phyloP scores from a whole-genome alignment of 1,140 invertebrate genomes.

The Araneus ventricosus region DNA sequence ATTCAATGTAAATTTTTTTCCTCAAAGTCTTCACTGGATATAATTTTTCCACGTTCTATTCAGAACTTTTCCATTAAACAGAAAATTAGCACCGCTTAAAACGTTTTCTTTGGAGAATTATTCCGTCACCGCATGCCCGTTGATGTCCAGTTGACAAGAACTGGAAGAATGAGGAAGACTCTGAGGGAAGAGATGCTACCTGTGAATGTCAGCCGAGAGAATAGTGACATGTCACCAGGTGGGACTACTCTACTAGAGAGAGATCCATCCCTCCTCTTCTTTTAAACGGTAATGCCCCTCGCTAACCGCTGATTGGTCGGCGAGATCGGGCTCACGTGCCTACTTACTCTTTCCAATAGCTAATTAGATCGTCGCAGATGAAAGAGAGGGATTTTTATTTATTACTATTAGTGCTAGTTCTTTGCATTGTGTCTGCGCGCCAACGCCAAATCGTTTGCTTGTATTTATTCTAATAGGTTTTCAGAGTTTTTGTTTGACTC shows the following conservation, averaged over 20 bases:
- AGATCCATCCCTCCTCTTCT: slow-evolving; percentile 60
- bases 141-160: background rate
- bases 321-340: slow-evolving; percentile 41
- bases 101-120: background rate
- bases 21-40: too few relatives aligned
- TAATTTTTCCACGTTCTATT: too few relatives aligned
- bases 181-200: slow-evolving; percentile 40
- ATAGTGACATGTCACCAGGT: slow-evolving; percentile 59
- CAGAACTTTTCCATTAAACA: background rate
- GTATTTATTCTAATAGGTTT: background rate
- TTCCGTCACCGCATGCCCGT: background rate
- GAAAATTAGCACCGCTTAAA: background rate
- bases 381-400: background rate
- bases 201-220: slow-evolving; percentile 46
- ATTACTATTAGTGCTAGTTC: background rate
- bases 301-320: slow-evolving; percentile 54
- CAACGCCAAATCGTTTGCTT: background rate
- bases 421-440: background rate
- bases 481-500: too few relatives aligned
- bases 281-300: slow-evolving; percentile 48
- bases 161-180: slow-evolving; percentile 34
- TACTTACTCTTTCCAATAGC: slow-evolving; percentile 44
- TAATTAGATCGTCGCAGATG: slow-evolving; percentile 57
- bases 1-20: too few relatives aligned
- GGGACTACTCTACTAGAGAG: slow-evolving; percentile 17